Percentiles rank a stretch among this genome's conserved stretches.
These are phyloP conservation scores for Agrypnia vestita DNA, from an alignment of 1,140 invertebrate species.

Conservation along the genomic window DNA sequence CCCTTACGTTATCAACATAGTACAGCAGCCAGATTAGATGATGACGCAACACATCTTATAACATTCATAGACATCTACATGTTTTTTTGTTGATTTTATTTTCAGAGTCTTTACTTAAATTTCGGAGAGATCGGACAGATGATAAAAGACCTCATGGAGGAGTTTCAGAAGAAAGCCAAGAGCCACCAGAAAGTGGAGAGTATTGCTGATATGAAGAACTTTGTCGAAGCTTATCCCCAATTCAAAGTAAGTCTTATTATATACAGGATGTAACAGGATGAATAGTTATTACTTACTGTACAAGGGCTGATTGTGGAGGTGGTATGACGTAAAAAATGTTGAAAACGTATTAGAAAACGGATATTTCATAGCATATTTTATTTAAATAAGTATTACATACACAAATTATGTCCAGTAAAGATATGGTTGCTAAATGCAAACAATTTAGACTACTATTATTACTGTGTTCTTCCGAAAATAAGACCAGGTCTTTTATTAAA, in stretches of 20 bases:
- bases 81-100: too few relatives aligned
- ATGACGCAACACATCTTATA: too few relatives aligned
- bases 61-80: too few relatives aligned
- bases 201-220: constrained; percentile 98
- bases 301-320: too few relatives aligned
- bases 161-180: constrained; percentile 97
- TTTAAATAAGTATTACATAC: neutral
- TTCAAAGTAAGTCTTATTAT: constrained; percentile 82
- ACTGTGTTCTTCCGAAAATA: too few relatives aligned
- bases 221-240: constrained; percentile 98
- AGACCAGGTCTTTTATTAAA: too few relatives aligned
- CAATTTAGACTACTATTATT: too few relatives aligned
- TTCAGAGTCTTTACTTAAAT: constrained; percentile 94
- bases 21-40: too few relatives aligned
- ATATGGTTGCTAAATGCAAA: too few relatives aligned
- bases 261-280: constrained; percentile 15
- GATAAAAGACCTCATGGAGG: constrained; percentile 97
- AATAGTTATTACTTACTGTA: too few relatives aligned
- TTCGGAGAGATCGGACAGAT: constrained; percentile 99
- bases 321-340: neutral
- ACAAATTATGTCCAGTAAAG: too few relatives aligned
- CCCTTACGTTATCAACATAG: too few relatives aligned
- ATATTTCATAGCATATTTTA: neutral
- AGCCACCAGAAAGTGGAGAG: constrained; percentile 98
- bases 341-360: neutral